phyloP scores from a whole-genome alignment of 2,797 vertebrate species.

The Manis javanica region DNA sequence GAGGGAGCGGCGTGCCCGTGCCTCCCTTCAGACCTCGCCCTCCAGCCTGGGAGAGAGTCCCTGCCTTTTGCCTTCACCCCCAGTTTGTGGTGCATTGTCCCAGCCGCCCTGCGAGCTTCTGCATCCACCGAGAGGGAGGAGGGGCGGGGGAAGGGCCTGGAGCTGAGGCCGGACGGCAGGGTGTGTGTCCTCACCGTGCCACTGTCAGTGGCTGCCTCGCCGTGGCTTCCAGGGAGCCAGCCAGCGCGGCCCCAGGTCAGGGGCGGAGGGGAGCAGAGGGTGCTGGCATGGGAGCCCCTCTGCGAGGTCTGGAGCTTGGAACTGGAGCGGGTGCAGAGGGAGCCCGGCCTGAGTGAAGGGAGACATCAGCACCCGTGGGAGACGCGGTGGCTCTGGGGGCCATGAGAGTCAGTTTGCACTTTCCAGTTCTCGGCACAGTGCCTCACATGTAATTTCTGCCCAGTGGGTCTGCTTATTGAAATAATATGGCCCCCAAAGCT shows the following conservation, averaged over 20 bases:
- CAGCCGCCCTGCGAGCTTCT: background rate
- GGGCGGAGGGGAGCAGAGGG: too few species aligned
- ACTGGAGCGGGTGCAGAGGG: background rate
- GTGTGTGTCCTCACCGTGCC: too few species aligned
- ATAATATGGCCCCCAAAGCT: background rate
- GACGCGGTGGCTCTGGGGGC: too few species aligned
- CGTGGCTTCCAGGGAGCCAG: too few species aligned
- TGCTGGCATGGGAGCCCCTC: too few species aligned
- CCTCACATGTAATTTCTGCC: background rate
- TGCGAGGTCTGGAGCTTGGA: too few species aligned
- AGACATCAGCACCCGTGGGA: background rate
- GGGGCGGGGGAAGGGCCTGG: rapidly evolving
- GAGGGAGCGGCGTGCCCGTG: too few species aligned
- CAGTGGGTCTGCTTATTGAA: background rate
- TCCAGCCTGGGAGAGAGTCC: background rate
- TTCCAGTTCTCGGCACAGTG: background rate
- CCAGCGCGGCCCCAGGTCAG: too few species aligned
- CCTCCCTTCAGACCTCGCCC: background rate
- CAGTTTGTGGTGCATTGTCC: background rate
- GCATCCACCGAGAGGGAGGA: background rate
- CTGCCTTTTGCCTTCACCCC: background rate
- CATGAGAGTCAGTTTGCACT: background rate
- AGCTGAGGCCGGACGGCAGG: background rate
- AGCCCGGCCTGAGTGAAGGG: background rate
- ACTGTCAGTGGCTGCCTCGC: too few species aligned